phyloP scores from a whole-genome alignment of 2,888 invertebrate genomes.

The Megamerina dolium region DNA sequence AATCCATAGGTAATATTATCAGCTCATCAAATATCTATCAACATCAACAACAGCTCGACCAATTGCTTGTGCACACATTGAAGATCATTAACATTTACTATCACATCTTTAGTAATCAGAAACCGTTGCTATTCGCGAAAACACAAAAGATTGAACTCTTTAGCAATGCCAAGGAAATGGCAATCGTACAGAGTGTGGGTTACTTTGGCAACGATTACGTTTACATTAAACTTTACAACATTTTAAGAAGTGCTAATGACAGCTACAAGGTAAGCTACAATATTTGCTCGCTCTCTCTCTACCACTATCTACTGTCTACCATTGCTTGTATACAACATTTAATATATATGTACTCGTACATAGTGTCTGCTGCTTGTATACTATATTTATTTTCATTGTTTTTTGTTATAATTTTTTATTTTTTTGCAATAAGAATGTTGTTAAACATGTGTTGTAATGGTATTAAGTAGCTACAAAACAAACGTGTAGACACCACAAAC shows the following conservation, averaged over 20 bases:
- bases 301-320: too few relatives aligned
- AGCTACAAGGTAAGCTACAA: conserved; percentile 81
- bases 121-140: conserved; percentile 40
- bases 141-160: conserved; percentile 42
- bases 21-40: conserved; percentile 9
- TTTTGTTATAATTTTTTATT: too few relatives aligned
- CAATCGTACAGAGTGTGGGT: conserved; percentile 49
- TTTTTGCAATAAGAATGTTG: too few relatives aligned
- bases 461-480: too few relatives aligned
- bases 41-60: conserved; percentile 30
- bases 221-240: conserved; percentile 80
- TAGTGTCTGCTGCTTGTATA: too few relatives aligned
- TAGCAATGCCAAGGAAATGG: conserved; percentile 36
- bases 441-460: too few relatives aligned
- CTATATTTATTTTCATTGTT: too few relatives aligned
- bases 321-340: too few relatives aligned
- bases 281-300: too few relatives aligned
- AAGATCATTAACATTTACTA: conserved; percentile 49
- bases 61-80: conserved; percentile 41
- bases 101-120: conserved; percentile 46
- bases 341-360: too few relatives aligned
- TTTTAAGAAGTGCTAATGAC: conserved; percentile 72
- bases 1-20: too few relatives aligned
- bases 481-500: too few relatives aligned
- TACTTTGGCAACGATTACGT: conserved; percentile 67